These are phyloP conservation scores for Euproctis similis DNA, from an alignment of 2,888 invertebrate species.

Conservation along the genomic window DNA sequence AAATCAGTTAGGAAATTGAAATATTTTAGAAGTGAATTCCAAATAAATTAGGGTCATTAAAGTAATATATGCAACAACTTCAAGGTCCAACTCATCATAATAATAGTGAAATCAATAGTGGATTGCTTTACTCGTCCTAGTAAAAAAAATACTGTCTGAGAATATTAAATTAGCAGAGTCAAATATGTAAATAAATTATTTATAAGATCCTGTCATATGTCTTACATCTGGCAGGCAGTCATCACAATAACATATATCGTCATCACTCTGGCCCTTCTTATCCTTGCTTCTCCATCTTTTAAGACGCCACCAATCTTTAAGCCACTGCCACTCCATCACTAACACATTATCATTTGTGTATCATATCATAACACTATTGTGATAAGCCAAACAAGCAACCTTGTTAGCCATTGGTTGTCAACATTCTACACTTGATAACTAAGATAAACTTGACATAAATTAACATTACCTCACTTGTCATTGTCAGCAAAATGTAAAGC, in stretches of 20 bases:
- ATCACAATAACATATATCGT: constrained; percentile 86
- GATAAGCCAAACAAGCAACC: constrained; percentile 42
- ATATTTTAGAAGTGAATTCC: too few species aligned
- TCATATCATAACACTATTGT: constrained; percentile 37
- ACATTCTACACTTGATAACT: constrained; percentile 49
- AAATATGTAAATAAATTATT: too few species aligned
- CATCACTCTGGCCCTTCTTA: constrained; percentile 70
- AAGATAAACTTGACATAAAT: constrained; percentile 68
- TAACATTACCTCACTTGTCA: constrained; percentile 69
- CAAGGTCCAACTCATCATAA: too few species aligned
- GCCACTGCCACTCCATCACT: constrained; percentile 86
- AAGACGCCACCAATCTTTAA: constrained; percentile 87
- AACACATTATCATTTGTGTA: constrained; percentile 33
- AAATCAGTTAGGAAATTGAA: too few species aligned
- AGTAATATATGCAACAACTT: too few species aligned
- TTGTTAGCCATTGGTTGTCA: constrained; percentile 53
- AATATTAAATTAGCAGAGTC: too few species aligned
- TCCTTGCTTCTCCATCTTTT: constrained; percentile 78
- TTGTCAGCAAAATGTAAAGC: constrained; percentile 43
- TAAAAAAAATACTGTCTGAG: too few species aligned
- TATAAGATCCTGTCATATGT: too few species aligned
- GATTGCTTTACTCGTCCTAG: too few species aligned
- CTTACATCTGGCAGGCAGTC: constrained; percentile 80
- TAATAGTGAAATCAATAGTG: too few species aligned
- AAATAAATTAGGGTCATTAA: too few species aligned